Base-by-base conservation (phyloP, 2,888 invertebrate genomes). In the Pediacus dermestoides region DNA sequence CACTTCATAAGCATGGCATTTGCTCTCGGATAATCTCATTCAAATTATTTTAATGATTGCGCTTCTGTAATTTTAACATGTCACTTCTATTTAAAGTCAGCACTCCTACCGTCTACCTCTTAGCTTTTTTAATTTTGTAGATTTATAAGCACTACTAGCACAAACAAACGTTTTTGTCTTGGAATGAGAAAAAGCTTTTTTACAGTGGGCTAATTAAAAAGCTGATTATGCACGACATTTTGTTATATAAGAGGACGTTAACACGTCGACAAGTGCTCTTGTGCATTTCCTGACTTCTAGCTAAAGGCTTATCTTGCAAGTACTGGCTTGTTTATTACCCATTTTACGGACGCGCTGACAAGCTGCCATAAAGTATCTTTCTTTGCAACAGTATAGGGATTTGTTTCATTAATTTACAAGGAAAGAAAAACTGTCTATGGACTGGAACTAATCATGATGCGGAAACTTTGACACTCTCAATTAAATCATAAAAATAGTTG, bases 1-100 rank as follows among this genome's bases (percentile, higher is more conserved):
- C 55, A 51, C 52, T 52, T 52, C 55, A 54, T 56, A 56, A 57
- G 50, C 45, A 42, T 44, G 42, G 36, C 38, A 38, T 42, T 44
- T 37, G 39, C 47, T 37, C 32, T 42, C 45, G 44, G 50, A 42
- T 50, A 39, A 50, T 36, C 31, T 11, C 28, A 26, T 28, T 28
- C 13, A 28, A 28, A 28, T 28, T 28, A 28, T 28, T 28, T 28
- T 28, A 28, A 28, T 28, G 28, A 28, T 28, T 28, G 28, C 28
- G 28, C 28, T 28, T 28, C 28, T 28, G 28, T 28, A 28, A 28
- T 28, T 11, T 14, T 7, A 28, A 14, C 28, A 14, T 28, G 13
- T 28, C 28, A 28, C 23, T 23, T 23, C 23, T 9, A 23, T 23
- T 23, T 23, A 23, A 23, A 23, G n/a, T n/a, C n/a, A 23, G 9